phyloP scores from a whole-genome alignment of 1,140 invertebrate species.

The Dolichoris vasculosae region DNA sequence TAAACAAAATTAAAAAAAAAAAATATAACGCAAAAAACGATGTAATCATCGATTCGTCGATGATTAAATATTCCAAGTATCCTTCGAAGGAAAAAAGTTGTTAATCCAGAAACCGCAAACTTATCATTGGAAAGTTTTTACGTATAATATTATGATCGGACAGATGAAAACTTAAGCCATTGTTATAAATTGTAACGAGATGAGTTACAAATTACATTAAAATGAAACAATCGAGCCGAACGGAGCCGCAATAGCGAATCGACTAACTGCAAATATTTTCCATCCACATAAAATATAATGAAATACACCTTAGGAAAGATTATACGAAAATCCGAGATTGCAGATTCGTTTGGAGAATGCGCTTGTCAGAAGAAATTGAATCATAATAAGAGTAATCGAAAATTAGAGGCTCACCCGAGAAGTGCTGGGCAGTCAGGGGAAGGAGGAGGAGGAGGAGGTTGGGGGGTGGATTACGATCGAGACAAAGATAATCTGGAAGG shows the following conservation, averaged over 20 bases:
- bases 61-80: not conserved
- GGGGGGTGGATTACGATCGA: not conserved
- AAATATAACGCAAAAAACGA: not conserved
- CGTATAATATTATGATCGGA: not conserved
- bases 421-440: not conserved
- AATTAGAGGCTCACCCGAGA: not conserved
- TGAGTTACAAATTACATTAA: not conserved
- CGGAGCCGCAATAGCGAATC: not conserved
- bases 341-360: not conserved
- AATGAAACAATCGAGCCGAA: not conserved
- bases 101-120: not conserved
- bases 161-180: not conserved
- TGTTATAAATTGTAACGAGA: not conserved
- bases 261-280: not conserved
- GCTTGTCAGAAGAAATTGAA: not conserved
- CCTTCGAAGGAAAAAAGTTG: not conserved
- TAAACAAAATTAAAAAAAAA: not conserved
- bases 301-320: not conserved
- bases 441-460: not conserved
- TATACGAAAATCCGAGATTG: not conserved
- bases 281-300: not conserved
- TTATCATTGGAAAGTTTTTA: not conserved
- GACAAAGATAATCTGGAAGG: not conserved
- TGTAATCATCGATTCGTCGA: not conserved
- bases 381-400: not conserved